Evolutionary conservation across 2,113 vertebrate genomes (phyloP).

Genomic region (Sapajus apella): DNA sequence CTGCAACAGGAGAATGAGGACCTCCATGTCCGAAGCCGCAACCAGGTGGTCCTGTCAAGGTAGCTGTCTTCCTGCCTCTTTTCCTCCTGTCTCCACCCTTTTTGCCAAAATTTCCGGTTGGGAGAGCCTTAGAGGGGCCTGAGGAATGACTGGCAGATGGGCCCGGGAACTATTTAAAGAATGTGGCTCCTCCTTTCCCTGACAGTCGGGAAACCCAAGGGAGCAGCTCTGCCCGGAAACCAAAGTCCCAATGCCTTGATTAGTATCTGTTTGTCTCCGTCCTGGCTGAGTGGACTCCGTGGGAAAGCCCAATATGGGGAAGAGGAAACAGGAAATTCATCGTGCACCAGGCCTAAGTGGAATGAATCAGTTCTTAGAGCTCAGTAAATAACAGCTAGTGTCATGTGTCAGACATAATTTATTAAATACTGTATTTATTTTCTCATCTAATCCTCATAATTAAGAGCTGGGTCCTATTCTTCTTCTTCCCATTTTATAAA

Average conservation of each 20-base stretch:
- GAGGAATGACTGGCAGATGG: background rate
- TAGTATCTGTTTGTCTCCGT: background rate
- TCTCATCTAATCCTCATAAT: background rate
- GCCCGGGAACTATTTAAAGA: background rate
- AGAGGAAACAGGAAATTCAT: background rate
- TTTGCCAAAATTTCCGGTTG: background rate
- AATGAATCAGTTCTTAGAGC: background rate
- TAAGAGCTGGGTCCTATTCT: background rate
- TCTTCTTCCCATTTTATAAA: background rate
- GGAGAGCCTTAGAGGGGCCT: background rate
- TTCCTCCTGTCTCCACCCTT: background rate
- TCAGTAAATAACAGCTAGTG: background rate
- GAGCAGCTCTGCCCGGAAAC: background rate
- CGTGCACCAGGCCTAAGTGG: background rate
- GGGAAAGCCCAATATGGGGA: background rate
- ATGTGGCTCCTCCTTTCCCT: background rate
- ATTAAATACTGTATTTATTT: background rate
- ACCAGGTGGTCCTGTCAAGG: constrained; percentile 88
- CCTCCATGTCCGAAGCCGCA: constrained; percentile 87
- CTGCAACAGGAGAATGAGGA: constrained; percentile 94
- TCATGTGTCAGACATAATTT: background rate
- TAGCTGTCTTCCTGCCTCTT: constrained; percentile 53
- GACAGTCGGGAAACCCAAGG: background rate
- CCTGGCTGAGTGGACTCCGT: background rate
- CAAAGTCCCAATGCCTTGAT: background rate